Evolutionary conservation across 1,140 invertebrate species (phyloP), one percentile per base, ranked within the genome.

Genomic region (Bombus superbus): DNA sequence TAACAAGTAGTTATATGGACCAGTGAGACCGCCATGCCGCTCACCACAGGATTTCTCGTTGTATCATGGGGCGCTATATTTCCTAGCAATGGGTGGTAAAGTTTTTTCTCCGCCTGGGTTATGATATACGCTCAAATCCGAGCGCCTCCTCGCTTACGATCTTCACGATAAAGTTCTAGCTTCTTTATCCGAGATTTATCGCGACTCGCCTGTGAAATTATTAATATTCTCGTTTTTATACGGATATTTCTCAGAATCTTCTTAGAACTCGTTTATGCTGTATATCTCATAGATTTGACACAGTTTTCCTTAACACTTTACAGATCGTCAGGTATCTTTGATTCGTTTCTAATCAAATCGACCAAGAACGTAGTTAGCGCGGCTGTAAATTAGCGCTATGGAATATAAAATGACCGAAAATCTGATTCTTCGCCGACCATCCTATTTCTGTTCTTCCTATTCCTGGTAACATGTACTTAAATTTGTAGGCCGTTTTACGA

Each of bases 71-170:
- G 88, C 86, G 85, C 88, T 89, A 89, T 87, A 89, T 90, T 90
- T 87, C 75, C 77, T 85, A 87, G 78, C 89, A 75, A 90, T 90
- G 89, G 89, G 88, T 89, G 89, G 89, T 90, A 90, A 87, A 90
- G 68, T 89, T 90, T 77, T 89, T 90, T 68, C 81, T 40, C 44
- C 28, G n/a, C 44, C 62, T 57, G 44, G 78, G 38, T 79, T 82
- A 62, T 89, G 81, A 90, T 87, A 79, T 89, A 90, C 77, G 81
- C 38, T 84, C 22, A 87, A 85, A 89, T 87, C 88, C 80, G 42
- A 66, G 66, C 87, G 80, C 84, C 62, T 78, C 64, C 66, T 68
- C 57, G 68, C 75, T 82, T 83, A 79, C 77, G 69, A 90, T 87
- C 87, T 84, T 81, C 85, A 66, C 78, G 68, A 83, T 77, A 73